phyloP scores from a whole-genome alignment of 2,797 vertebrate species.

The Epinephelus coioides region DNA sequence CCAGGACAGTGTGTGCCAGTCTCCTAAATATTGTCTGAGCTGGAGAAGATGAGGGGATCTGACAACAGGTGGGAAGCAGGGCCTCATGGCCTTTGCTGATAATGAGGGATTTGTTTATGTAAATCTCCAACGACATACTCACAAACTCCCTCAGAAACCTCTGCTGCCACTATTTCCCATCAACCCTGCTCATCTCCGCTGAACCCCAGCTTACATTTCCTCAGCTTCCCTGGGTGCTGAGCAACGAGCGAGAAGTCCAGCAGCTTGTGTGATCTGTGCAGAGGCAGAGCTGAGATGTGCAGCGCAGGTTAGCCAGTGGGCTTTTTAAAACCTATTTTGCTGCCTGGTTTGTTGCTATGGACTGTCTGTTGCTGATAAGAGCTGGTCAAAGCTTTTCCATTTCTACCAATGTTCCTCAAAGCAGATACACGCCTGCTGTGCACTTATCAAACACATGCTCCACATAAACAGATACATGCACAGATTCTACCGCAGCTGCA shows the following conservation, averaged over 20 bases:
- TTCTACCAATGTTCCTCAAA: constrained; percentile 63
- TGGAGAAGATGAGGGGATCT: constrained; percentile 38
- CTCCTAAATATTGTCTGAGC: constrained; percentile 17
- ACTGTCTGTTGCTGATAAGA: constrained; percentile 80
- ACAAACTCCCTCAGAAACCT: constrained; percentile 7
- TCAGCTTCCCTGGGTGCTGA: constrained; percentile 7
- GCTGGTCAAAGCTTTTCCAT: constrained; percentile 64
- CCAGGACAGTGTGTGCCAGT: constrained; percentile 6
- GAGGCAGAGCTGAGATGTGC: constrained; percentile 27
- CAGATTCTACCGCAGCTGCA: constrained; percentile 37
- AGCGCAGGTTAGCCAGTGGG: constrained; percentile 1
- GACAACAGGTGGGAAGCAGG: constrained; percentile 26
- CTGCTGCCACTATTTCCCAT: constrained; percentile 8
- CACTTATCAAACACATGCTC: constrained; percentile 46
- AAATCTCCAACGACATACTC: constrained; percentile 43
- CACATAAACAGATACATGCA: constrained; percentile 23
- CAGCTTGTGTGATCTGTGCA: constrained; percentile 42
- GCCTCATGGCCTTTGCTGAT: constrained; percentile 33
- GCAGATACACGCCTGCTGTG: constrained; percentile 57
- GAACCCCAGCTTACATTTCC: background rate
- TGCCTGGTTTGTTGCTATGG: constrained; percentile 62
- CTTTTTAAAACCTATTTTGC: constrained; percentile 48
- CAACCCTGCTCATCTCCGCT: background rate
- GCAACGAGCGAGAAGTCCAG: constrained; percentile 16
- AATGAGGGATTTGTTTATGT: constrained; percentile 58